Evolutionary conservation across 2,888 invertebrate species (phyloP), one percentile per base, ranked within the genome.

Genomic region (Altica lythri): DNA sequence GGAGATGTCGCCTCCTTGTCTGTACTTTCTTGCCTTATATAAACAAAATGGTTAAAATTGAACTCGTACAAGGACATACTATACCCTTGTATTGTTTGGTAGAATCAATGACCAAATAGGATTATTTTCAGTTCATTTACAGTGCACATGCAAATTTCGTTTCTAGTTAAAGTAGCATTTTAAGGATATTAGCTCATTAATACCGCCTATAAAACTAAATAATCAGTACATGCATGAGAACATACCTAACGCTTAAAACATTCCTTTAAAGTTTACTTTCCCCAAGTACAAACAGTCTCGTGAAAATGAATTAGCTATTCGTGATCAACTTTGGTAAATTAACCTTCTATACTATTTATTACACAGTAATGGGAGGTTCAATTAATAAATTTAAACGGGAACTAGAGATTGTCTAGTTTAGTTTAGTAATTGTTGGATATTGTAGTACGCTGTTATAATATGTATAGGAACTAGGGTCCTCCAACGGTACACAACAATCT

Each of bases 261-360:
- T 34, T 45, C 34, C 22, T 42, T 27, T 42, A 4, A 9, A 13
- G 42, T 27, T 14, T 16, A 27, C 27, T 27, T 42, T 27, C 9
- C n/a, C 42, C 27, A 27, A 42, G 30, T 30, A n/a, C 29, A 29
- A 29, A 29, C 29, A 35, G 18, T 44, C 57, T 57, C 56, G 59
- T 53, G 56, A 56, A 57, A 57, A 53, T 45, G 56, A 53, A 53
- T 53, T 57, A 53, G 32, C 53, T 37, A 30, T 46, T 57, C 53
- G 57, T 50, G 57, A 53, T 55, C 53, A 53, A 53, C 40, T 53
- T 53, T 53, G 29, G 47, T 42, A 43, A 53, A 53, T 53, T 53
- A 53, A 48, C 47, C 47, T 53, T 47, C 47, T 48, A 37, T 53
- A 37, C 53, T 35, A 48, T 53, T 47, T 47, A 48, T 53, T 53